These are phyloP conservation scores for Apocheima hispidaria DNA, from an alignment of 2,888 invertebrate species.

Conservation along the genomic window DNA sequence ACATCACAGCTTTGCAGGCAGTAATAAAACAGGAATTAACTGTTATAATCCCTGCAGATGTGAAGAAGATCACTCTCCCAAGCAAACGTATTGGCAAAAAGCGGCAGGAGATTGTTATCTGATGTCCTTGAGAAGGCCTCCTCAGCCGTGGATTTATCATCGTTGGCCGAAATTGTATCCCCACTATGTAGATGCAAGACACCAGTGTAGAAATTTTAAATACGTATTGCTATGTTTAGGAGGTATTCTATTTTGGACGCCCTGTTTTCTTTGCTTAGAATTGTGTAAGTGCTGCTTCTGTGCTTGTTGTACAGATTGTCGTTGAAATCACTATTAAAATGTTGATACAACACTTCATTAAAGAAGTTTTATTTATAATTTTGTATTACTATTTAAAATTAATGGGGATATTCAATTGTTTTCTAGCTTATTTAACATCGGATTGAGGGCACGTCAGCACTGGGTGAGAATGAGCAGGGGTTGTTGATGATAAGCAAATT, in stretches of 20 bases:
- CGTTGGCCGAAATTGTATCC: slow-evolving; percentile 54
- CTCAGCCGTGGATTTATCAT: slow-evolving; percentile 52
- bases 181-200: slow-evolving; percentile 43
- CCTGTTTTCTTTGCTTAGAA: slow-evolving; percentile 58
- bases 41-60: slow-evolving; percentile 12
- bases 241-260: slow-evolving; percentile 58
- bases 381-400: no score
- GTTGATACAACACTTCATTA: neutral
- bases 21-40: neutral
- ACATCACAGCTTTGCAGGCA: neutral
- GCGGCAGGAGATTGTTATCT: slow-evolving; percentile 58
- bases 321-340: neutral
- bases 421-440: no score
- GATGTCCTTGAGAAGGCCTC: slow-evolving; percentile 54
- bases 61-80: slow-evolving; percentile 3
- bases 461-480: no score
- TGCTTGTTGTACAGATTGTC: slow-evolving; percentile 55
- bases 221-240: slow-evolving; percentile 47
- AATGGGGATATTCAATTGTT: no score
- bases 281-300: slow-evolving; percentile 59
- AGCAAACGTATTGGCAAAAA: slow-evolving; percentile 35
- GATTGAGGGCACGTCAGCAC: no score
- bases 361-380: neutral
- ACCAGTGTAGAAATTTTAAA: slow-evolving; percentile 48
- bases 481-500: no score